These are phyloP conservation scores for Emys orbicularis DNA, from an alignment of 2,797 vertebrate species.

Conservation along the genomic window DNA sequence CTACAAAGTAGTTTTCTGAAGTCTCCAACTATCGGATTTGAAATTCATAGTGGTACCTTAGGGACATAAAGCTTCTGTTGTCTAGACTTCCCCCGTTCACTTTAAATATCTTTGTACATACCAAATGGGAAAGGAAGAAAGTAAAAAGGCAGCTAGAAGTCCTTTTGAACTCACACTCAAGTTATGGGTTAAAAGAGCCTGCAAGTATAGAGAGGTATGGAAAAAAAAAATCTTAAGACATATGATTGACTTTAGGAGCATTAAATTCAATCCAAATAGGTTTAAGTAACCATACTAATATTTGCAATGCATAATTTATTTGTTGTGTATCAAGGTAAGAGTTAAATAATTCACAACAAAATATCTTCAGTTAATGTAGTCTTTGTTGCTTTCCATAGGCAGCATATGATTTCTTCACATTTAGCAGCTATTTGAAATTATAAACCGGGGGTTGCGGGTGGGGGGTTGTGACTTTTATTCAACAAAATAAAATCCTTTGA, in stretches of 20 bases:
- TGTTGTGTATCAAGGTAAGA: neutral
- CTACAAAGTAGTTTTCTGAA: neutral
- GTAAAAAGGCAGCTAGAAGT: neutral
- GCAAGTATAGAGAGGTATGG: neutral
- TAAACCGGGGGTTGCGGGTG: no score
- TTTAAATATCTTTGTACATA: neutral
- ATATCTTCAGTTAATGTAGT: neutral
- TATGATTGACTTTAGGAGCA: neutral
- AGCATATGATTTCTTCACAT: neutral
- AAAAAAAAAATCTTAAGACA: neutral
- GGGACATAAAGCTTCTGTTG: neutral
- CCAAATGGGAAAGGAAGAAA: neutral
- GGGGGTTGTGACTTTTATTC: neutral
- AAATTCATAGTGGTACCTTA: neutral
- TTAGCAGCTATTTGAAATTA: neutral
- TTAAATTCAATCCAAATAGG: neutral
- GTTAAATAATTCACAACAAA: neutral
- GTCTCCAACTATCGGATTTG: neutral
- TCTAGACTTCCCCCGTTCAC: no score
- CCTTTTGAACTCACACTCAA: neutral
- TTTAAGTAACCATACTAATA: neutral
- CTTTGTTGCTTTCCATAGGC: neutral
- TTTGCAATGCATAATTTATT: neutral
- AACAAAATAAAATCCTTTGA: neutral
- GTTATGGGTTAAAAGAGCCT: neutral